A percentile compares a stretch with the other conserved stretches of the same genome.
Evolutionary conservation across 2,888 invertebrate genomes (phyloP).

Genomic region (Plemyria rubiginata): DNA sequence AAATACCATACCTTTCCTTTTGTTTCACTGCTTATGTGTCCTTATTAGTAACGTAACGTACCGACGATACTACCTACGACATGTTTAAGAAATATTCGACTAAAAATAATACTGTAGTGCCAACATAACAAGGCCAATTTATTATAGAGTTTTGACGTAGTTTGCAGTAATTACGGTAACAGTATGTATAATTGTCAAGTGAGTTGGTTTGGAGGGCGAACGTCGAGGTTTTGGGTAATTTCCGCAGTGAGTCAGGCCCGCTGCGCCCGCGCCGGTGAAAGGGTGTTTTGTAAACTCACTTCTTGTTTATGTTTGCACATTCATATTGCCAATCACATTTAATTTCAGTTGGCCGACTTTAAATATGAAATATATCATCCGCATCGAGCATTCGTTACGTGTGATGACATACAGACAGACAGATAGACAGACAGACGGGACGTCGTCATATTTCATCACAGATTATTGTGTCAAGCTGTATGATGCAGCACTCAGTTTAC

Average conservation of each 20-base stretch:
- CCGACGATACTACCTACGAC: too few relatives aligned
- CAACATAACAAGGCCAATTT: not conserved
- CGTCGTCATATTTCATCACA: too few relatives aligned
- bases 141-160: not conserved
- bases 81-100: too few relatives aligned
- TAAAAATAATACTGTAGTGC: too few relatives aligned
- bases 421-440: not conserved
- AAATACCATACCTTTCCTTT: too few relatives aligned
- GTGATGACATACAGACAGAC: not conserved
- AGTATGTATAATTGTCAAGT: not conserved
- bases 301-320: slow-evolving; percentile 3
- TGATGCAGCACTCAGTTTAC: too few relatives aligned
- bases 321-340: not conserved
- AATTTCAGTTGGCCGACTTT: not conserved
- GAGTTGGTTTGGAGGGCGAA: not conserved
- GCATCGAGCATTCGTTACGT: not conserved
- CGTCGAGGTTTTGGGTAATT: slow-evolving; percentile 44
- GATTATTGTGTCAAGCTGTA: too few relatives aligned
- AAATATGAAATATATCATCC: not conserved
- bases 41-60: too few relatives aligned
- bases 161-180: not conserved
- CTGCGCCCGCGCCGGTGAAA: slow-evolving; percentile 48
- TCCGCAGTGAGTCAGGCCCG: slow-evolving; percentile 27
- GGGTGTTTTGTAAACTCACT: slow-evolving; percentile 53
- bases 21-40: too few relatives aligned